Percentiles rank a stretch among this genome's conserved stretches.
phyloP scores from a whole-genome alignment of 2,888 invertebrate genomes.

The Bugula neritina region DNA sequence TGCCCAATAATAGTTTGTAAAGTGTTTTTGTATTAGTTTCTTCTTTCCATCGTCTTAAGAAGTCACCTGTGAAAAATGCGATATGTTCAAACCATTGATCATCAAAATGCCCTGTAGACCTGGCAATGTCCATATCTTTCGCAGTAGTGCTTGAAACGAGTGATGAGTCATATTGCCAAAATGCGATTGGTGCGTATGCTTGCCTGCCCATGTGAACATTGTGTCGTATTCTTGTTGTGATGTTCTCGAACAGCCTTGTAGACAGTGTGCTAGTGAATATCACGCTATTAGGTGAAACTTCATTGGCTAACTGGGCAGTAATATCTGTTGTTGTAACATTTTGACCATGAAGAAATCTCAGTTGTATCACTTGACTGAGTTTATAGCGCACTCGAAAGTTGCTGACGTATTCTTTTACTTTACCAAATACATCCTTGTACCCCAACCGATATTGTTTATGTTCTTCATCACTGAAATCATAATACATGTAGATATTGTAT shows the following conservation, averaged over 20 bases:
- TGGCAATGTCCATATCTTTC: slow-evolving; percentile 44
- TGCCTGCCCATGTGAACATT: slow-evolving; percentile 84
- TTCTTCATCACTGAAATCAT: not conserved
- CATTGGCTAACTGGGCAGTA: not conserved
- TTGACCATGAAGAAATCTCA: not conserved
- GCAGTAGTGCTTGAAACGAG: slow-evolving; percentile 48
- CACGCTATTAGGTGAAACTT: not conserved
- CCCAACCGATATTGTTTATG: not conserved
- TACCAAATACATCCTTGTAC: not conserved
- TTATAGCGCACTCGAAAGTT: not conserved
- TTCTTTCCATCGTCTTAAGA: slow-evolving; percentile 62
- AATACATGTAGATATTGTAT: too few relatives aligned
- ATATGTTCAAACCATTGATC: slow-evolving; percentile 66
- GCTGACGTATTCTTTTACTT: not conserved
- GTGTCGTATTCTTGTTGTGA: slow-evolving; percentile 69
- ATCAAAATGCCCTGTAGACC: slow-evolving; percentile 69
- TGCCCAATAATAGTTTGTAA: not conserved
- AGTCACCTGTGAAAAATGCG: slow-evolving; percentile 76
- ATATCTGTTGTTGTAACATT: not conserved
- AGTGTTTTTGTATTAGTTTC: not conserved
- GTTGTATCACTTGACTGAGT: not conserved
- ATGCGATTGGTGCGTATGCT: slow-evolving; percentile 85
- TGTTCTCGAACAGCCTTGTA: not conserved
- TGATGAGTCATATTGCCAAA: slow-evolving; percentile 75
- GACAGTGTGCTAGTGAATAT: not conserved